phyloP scores from a whole-genome alignment of 2,797 vertebrate species.

The Falco peregrinus region DNA sequence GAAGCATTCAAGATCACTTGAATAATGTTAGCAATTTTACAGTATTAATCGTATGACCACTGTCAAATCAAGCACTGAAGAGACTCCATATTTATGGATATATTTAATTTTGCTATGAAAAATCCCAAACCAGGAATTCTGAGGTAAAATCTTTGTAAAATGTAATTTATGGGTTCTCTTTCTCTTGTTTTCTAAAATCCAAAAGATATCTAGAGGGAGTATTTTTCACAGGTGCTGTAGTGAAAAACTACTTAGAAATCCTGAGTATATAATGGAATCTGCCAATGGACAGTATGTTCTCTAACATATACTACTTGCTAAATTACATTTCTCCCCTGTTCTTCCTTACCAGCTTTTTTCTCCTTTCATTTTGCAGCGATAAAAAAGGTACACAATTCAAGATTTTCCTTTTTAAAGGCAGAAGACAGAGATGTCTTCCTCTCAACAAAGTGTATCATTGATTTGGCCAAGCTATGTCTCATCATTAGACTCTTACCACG shows the following conservation, averaged over 20 bases:
- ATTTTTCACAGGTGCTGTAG: neutral
- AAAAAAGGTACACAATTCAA: neutral
- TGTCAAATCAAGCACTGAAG: neutral
- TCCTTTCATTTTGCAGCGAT: neutral
- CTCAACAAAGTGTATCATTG: neutral
- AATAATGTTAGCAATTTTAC: neutral
- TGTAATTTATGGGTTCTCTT: neutral
- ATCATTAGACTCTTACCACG: neutral
- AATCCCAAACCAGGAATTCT: neutral
- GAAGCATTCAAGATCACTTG: neutral
- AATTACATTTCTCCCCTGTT: neutral
- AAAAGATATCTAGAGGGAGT: neutral
- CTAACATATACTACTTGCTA: neutral
- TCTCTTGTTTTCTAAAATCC: neutral
- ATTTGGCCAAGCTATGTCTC: neutral
- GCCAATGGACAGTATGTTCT: neutral
- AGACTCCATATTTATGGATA: neutral
- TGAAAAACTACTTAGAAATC: neutral
- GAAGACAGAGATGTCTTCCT: neutral
- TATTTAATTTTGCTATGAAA: neutral
- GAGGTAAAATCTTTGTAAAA: neutral
- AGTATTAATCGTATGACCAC: neutral
- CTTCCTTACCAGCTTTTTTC: neutral
- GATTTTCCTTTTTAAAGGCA: neutral
- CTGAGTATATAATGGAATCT: neutral